Evolutionary conservation across 2,113 vertebrate species (phyloP).

Genomic region (Chloebia gouldiae): DNA sequence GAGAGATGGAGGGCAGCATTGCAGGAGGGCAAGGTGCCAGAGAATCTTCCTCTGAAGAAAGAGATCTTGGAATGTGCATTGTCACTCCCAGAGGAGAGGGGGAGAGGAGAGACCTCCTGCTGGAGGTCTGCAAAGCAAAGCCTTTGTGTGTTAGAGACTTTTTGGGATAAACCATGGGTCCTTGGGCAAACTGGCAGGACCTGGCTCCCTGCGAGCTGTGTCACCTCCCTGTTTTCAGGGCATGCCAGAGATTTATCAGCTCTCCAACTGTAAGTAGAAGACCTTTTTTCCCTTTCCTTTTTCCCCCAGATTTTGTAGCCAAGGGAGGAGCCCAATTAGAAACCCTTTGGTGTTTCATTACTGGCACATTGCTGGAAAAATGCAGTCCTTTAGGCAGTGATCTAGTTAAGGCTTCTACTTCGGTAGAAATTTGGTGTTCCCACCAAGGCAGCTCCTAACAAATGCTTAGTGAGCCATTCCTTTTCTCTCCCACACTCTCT

Average conservation of each 20-base stretch:
- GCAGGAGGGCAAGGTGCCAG: background rate
- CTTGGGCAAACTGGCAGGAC: background rate
- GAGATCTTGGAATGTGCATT: background rate
- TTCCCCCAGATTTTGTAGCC: accelerated
- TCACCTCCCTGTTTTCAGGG: background rate
- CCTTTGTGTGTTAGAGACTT: background rate
- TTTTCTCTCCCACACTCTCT: background rate
- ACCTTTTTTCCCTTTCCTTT: background rate
- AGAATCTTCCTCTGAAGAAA: background rate
- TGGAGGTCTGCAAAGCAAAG: background rate
- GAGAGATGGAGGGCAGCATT: background rate
- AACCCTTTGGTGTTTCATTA: background rate
- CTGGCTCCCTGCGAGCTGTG: background rate
- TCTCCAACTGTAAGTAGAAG: background rate
- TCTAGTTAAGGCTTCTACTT: background rate
- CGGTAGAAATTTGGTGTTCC: background rate
- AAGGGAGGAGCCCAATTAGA: background rate
- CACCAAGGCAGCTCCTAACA: background rate
- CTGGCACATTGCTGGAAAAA: background rate
- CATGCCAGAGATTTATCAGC: background rate
- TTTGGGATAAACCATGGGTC: background rate
- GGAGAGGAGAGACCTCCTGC: background rate
- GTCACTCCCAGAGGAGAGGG: background rate
- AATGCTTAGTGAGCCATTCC: background rate
- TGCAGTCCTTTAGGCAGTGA: background rate